These are phyloP conservation scores for Pentamera pediparva DNA, from an alignment of 53 echinoderm and acorn worm species.

Conservation along the genomic window DNA sequence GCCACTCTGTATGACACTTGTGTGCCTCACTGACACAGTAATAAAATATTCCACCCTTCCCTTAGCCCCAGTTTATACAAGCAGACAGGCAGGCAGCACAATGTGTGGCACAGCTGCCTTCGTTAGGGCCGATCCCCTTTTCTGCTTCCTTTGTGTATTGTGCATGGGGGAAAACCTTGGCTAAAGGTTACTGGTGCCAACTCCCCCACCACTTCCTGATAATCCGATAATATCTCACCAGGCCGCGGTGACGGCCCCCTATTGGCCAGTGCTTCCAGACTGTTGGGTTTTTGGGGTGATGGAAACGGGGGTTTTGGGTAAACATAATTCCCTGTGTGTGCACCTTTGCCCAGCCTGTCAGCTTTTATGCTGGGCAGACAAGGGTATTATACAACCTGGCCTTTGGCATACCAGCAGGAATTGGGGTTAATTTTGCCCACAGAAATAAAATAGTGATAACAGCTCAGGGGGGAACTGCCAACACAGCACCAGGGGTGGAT, in stretches of 20 bases:
- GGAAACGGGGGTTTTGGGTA: constrained; percentile 36
- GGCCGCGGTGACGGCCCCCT: constrained; percentile 14
- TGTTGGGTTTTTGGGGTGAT: constrained; percentile 31
- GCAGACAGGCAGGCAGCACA: no score
- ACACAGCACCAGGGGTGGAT: no score
- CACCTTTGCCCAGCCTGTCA: neutral
- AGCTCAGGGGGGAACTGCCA: neutral
- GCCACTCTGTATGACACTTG: no score
- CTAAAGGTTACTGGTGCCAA: constrained; percentile 32
- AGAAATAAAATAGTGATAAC: constrained; percentile 9
- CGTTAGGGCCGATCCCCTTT: neutral
- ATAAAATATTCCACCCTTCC: neutral
- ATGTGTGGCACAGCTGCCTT: constrained; percentile 10
- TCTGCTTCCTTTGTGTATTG: constrained; percentile 21
- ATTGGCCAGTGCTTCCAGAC: constrained; percentile 41
- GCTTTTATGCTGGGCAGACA: neutral
- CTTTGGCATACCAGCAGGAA: constrained; percentile 41
- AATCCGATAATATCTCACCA: constrained; percentile 25
- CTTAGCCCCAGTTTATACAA: neutral
- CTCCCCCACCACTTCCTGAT: constrained; percentile 38
- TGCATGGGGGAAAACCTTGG: constrained; percentile 8
- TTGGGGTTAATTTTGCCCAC: constrained; percentile 45
- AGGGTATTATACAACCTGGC: constrained; percentile 29
- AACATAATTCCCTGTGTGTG: constrained; percentile 26
- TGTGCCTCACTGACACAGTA: neutral